A percentile compares a stretch with the other conserved stretches of the same genome.
Conservation (phyloP, 2,113 vertebrate species). For the Chloebia gouldiae region DNA sequence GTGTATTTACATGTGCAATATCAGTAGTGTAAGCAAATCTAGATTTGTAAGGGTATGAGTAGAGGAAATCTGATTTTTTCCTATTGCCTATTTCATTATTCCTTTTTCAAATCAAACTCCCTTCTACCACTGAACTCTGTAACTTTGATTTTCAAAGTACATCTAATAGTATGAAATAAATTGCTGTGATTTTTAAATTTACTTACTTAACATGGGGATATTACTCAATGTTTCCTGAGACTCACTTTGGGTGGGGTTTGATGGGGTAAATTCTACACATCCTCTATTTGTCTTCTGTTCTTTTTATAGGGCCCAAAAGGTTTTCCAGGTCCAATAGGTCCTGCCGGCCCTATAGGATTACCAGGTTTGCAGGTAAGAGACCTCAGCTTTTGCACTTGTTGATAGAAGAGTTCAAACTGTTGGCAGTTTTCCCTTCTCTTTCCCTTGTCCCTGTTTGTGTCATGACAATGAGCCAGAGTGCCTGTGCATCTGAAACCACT, state of each 20-base stretch:
- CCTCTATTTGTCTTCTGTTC: not conserved
- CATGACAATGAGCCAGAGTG: not conserved
- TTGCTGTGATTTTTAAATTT: not conserved
- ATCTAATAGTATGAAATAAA: not conserved
- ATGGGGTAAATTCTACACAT: not conserved
- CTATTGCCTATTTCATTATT: not conserved
- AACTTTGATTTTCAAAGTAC: not conserved
- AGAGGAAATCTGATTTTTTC: not conserved
- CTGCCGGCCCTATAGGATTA: conserved; percentile 75
- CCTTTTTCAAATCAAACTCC: not conserved
- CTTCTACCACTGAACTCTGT: not conserved
- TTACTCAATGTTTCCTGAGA: not conserved
- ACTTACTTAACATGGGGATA: not conserved
- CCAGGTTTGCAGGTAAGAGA: conserved; percentile 64
- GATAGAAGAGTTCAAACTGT: not conserved
- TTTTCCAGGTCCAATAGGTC: conserved; percentile 72
- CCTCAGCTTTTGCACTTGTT: not conserved
- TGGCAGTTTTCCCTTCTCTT: not conserved
- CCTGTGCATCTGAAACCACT: not conserved
- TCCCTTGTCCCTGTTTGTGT: not conserved
- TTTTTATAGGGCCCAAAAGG: conserved; percentile 80
- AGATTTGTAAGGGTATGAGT: not conserved
- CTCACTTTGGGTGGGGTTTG: not conserved
- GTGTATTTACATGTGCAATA: not conserved
- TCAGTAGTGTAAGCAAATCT: not conserved